Evolutionary conservation across 2,888 invertebrate species (phyloP).

Genomic region (Ormyrus labotus): DNA sequence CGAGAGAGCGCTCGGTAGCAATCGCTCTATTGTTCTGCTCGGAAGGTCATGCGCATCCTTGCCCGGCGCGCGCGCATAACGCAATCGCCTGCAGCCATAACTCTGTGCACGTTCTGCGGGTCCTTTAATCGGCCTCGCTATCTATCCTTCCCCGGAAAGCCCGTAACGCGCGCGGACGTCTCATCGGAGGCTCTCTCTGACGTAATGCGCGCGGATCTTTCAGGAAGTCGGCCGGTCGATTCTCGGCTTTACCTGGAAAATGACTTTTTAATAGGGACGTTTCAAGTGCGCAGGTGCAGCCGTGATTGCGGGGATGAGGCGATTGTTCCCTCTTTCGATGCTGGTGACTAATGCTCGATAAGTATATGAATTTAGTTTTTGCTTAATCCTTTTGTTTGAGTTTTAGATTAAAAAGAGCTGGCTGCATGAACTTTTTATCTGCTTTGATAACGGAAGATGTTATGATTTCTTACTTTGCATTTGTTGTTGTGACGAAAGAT

Average conservation of each 20-base stretch:
- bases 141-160: neutral
- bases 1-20: constrained; percentile 55
- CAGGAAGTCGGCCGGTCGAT: constrained; percentile 44
- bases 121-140: constrained; percentile 56
- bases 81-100: constrained; percentile 35
- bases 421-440: too few relatives aligned
- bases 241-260: constrained; percentile 12
- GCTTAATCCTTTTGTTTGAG: too few relatives aligned
- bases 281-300: constrained; percentile 16
- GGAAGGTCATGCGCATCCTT: constrained; percentile 55
- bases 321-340: neutral
- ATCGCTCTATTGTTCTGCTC: constrained; percentile 61
- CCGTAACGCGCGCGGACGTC: neutral
- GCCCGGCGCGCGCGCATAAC: constrained; percentile 11
- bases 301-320: constrained; percentile 4
- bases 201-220: neutral
- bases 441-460: too few relatives aligned
- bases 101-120: constrained; percentile 29
- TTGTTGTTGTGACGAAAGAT: too few relatives aligned
- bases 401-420: too few relatives aligned
- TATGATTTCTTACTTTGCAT: too few relatives aligned
- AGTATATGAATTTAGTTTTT: neutral
- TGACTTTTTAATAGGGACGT: constrained; percentile 34
- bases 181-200: constrained; percentile 1
- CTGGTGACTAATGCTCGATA: constrained; percentile 11